Conservation (phyloP, 2,888 invertebrate species). For the Suillia variegata region DNA sequence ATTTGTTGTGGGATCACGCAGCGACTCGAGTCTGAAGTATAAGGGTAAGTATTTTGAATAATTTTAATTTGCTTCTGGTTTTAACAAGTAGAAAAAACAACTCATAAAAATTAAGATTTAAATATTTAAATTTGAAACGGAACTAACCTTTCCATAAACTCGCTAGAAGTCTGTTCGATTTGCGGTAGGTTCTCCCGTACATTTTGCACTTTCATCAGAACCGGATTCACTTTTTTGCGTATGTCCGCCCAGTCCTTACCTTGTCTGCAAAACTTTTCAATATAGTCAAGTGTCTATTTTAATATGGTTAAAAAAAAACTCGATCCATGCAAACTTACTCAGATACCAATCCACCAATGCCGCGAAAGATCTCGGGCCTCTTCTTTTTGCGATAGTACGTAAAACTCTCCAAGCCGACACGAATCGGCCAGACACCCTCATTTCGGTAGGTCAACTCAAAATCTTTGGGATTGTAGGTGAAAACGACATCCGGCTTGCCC, state of each 20-base stretch:
- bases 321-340: conserved; percentile 38
- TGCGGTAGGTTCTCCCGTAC: conserved; percentile 44
- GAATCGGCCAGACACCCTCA: conserved; percentile 63
- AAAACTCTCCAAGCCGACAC: conserved; percentile 60
- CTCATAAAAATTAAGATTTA: not conserved
- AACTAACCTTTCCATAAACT: conserved; percentile 52
- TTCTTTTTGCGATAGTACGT: conserved; percentile 58
- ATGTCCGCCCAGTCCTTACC: conserved; percentile 72
- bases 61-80: not conserved
- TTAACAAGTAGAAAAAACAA: not conserved
- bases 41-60: not conserved
- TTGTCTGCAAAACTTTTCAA: conserved; percentile 64
- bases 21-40: conserved; percentile 38
- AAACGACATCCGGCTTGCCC: conserved; percentile 54
- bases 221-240: conserved; percentile 64
- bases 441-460: conserved; percentile 60
- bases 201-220: conserved; percentile 51
- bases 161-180: conserved; percentile 47
- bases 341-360: conserved; percentile 48
- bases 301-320: conserved; percentile 46
- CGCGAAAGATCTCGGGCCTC: conserved; percentile 58
- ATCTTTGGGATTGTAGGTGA: conserved; percentile 64
- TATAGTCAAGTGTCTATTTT: not conserved
- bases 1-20: conserved; percentile 36
- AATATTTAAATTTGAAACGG: too few species aligned